phyloP scores from a whole-genome alignment of 2,888 invertebrate genomes.

The Chaitophorus viminalis region DNA sequence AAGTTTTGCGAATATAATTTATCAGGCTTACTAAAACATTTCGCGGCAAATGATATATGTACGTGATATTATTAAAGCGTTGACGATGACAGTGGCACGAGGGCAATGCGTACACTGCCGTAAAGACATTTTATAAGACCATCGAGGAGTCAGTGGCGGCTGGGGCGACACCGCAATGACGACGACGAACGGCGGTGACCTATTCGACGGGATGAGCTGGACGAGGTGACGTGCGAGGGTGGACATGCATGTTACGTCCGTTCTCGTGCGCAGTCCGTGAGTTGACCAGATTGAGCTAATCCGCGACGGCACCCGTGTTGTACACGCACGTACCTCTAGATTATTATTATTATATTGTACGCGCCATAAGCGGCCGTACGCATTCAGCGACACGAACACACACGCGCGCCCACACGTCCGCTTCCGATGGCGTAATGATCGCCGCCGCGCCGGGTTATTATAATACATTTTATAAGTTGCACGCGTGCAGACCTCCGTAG shows the following conservation, averaged over 20 bases:
- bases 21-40: no score
- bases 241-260: not conserved
- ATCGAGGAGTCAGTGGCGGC: not conserved
- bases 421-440: not conserved
- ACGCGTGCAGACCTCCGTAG: no score
- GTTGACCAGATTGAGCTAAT: constrained; percentile 52
- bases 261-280: constrained; percentile 16
- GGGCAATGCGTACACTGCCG: no score
- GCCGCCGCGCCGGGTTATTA: no score
- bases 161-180: constrained; percentile 3
- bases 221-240: not conserved
- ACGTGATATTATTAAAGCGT: no score
- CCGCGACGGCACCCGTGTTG: not conserved
- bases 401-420: constrained; percentile 1
- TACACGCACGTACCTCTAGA: no score
- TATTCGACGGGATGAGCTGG: no score
- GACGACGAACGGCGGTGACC: not conserved
- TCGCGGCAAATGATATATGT: no score
- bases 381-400: constrained; percentile 39
- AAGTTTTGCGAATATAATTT: no score
- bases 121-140: no score
- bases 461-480: no score
- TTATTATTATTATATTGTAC: no score
- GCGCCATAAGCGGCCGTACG: constrained; percentile 32
- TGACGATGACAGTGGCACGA: not conserved